phyloP scores from a whole-genome alignment of 2,113 vertebrate genomes.

The Saccopteryx bilineata region DNA sequence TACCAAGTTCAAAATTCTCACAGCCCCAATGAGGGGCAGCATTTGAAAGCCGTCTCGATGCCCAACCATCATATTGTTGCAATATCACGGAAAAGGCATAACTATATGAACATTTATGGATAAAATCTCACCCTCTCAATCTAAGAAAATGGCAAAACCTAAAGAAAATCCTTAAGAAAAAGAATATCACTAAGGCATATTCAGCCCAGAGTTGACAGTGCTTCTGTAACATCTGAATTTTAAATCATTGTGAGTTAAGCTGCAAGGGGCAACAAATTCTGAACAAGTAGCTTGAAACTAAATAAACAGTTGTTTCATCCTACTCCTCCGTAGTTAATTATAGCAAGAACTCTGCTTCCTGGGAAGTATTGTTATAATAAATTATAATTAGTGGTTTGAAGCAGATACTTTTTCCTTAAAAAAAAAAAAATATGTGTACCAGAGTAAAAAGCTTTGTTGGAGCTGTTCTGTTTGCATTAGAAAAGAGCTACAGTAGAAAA shows the following conservation, averaged over 20 bases:
- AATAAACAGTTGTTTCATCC: constrained; percentile 71
- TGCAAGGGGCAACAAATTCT: constrained; percentile 73
- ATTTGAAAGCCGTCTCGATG: background rate
- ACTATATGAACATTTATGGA: constrained; percentile 51
- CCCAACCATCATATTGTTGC: background rate
- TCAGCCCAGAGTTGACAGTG: background rate
- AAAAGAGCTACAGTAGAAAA: constrained; percentile 80
- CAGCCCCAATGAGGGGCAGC: background rate
- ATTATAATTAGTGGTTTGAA: constrained; percentile 86
- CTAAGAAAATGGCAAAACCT: constrained; percentile 27
- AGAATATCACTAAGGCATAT: constrained; percentile 34
- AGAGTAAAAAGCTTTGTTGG: constrained; percentile 82
- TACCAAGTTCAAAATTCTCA: background rate
- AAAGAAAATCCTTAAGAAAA: constrained; percentile 29
- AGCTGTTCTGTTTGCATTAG: constrained; percentile 75
- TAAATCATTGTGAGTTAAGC: constrained; percentile 63
- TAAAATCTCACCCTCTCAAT: constrained; percentile 47
- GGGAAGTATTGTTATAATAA: constrained; percentile 84
- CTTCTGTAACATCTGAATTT: constrained; percentile 57
- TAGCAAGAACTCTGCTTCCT: constrained; percentile 65
- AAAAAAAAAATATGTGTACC: constrained; percentile 68
- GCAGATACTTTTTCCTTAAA: constrained; percentile 74
- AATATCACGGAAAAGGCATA: background rate
- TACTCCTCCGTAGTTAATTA: constrained; percentile 83
- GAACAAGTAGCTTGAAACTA: constrained; percentile 76